Percentiles rank a stretch among this genome's conserved stretches.
Conservation (phyloP, 1,140 invertebrate species). For the Eufriesea mexicana region DNA sequence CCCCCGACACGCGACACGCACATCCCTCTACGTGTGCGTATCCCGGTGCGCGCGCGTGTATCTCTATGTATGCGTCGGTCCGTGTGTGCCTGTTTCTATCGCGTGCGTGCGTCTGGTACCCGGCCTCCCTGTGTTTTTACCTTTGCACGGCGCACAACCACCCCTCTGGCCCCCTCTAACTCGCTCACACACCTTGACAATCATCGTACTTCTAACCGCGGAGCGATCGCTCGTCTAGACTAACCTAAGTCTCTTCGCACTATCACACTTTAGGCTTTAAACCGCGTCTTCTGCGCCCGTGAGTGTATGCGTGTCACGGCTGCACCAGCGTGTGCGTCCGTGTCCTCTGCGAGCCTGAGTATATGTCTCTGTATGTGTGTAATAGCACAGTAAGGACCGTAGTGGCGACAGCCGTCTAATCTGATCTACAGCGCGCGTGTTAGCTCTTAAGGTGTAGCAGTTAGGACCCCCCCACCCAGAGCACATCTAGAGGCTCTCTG, state of each 20-base stretch:
- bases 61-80: neutral
- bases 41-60: slow-evolving; percentile 6
- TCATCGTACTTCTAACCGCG: slow-evolving; percentile 54
- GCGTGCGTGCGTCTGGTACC: neutral
- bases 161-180: neutral
- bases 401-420: neutral
- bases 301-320: too few species aligned
- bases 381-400: neutral
- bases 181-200: slow-evolving; percentile 61
- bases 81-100: neutral
- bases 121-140: slow-evolving; percentile 25
- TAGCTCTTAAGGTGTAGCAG: slow-evolving; percentile 36
- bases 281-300: neutral
- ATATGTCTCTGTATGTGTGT: slow-evolving; percentile 19
- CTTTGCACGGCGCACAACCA: slow-evolving; percentile 2
- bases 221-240: slow-evolving; percentile 30
- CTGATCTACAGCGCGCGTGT: slow-evolving; percentile 18
- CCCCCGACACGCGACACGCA: slow-evolving; percentile 44
- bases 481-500: neutral
- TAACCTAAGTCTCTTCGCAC: slow-evolving; percentile 7
- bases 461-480: neutral
- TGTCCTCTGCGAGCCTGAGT: neutral
- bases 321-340: neutral
- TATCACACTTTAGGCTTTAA: neutral
- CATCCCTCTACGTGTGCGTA: neutral